A percentile compares a stretch with the other conserved stretches of the same genome.
These are phyloP conservation scores for Machimus rusticus DNA, from an alignment of 2,888 invertebrate species.

Conservation along the genomic window DNA sequence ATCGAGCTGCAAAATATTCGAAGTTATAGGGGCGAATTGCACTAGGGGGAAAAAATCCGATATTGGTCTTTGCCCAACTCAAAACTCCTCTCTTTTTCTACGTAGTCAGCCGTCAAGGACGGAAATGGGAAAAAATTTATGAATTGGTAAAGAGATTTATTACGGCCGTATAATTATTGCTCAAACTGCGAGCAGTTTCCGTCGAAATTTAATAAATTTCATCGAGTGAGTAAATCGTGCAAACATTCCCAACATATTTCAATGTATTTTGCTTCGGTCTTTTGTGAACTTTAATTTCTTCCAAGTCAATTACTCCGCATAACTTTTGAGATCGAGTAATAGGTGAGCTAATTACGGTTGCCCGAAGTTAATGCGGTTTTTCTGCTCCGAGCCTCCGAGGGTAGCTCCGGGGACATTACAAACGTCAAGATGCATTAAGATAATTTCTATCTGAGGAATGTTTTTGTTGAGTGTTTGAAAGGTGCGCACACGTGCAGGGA, in stretches of 20 bases:
- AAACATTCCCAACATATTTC: background rate
- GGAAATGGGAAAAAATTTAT: background rate
- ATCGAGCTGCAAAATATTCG: background rate
- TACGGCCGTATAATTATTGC: background rate
- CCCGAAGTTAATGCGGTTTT: background rate
- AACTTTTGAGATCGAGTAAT: background rate
- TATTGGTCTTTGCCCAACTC: background rate
- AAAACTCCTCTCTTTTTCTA: background rate
- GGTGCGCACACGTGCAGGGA: background rate
- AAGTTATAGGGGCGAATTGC: background rate
- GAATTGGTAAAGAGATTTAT: background rate
- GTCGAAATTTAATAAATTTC: background rate
- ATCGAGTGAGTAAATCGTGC: background rate
- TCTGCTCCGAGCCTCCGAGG: background rate
- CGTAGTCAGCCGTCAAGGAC: background rate
- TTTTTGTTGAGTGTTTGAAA: background rate
- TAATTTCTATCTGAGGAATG: background rate
- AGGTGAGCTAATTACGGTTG: background rate
- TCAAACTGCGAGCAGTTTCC: background rate
- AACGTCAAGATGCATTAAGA: background rate
- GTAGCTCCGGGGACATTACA: background rate
- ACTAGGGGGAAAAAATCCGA: background rate
- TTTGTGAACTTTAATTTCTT: background rate
- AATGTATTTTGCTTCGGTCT: background rate
- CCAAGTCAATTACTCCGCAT: background rate